These are phyloP conservation scores for Oreocharis arfaki DNA, from an alignment of 2,113 vertebrate genomes.

Conservation along the genomic window DNA sequence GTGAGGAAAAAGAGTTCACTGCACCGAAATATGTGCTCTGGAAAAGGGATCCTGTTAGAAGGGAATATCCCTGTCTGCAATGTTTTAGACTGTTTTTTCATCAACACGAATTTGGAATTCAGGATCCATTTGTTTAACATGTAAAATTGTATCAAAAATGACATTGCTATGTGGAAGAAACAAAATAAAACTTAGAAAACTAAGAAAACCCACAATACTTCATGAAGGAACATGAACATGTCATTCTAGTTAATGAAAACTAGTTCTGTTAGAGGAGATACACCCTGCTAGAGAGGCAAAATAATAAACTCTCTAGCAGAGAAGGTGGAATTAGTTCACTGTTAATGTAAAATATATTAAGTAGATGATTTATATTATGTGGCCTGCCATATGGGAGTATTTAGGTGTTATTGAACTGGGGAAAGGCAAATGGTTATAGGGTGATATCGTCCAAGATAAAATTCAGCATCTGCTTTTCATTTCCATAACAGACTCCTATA, in stretches of 20 bases:
- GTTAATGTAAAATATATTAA: background rate
- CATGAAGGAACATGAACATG: background rate
- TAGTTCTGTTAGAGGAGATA: background rate
- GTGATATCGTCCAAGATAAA: background rate
- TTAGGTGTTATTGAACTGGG: background rate
- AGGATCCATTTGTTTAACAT: background rate
- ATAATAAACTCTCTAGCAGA: background rate
- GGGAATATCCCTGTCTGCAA: accelerated
- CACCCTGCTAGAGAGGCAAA: background rate
- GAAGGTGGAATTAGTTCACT: background rate
- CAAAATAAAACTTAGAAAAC: background rate
- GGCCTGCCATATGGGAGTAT: background rate
- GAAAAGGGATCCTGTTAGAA: background rate
- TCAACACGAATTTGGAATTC: background rate
- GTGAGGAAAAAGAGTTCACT: background rate
- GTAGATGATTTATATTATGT: background rate
- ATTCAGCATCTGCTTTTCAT: background rate
- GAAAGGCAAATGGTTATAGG: background rate
- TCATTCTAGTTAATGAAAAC: background rate
- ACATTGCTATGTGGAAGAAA: background rate
- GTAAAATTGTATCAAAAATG: background rate
- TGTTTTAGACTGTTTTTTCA: background rate
- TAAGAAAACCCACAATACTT: background rate
- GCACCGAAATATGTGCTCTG: background rate
- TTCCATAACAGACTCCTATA: background rate